A percentile compares a stretch with the other conserved stretches of the same genome.
These are phyloP conservation scores for Hyposmocoma kahamanoa DNA, from an alignment of 1,140 invertebrate genomes.

Conservation along the genomic window DNA sequence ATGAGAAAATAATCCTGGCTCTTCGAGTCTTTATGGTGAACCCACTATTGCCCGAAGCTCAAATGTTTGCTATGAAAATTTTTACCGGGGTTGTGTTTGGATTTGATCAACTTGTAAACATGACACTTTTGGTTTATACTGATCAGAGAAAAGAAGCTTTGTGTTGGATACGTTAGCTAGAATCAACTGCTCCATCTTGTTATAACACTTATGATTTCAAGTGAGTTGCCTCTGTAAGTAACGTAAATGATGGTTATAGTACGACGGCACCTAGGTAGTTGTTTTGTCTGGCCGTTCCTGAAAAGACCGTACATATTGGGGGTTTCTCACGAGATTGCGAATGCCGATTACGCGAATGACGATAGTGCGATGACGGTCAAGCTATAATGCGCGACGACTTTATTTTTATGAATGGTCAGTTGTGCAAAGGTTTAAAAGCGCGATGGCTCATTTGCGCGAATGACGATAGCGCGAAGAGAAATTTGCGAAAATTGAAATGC, in stretches of 20 bases:
- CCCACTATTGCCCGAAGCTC: slow-evolving; percentile 31
- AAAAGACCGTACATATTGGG: too few species aligned
- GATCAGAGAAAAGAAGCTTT: slow-evolving; percentile 39
- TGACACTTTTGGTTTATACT: slow-evolving; percentile 44
- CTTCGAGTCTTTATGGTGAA: slow-evolving; percentile 52
- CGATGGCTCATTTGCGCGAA: too few species aligned
- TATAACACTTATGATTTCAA: slow-evolving; percentile 34
- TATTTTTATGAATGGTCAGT: too few species aligned
- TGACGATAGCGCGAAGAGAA: too few species aligned
- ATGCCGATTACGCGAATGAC: too few species aligned
- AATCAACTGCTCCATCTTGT: slow-evolving; percentile 41
- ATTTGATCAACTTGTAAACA: slow-evolving; percentile 35
- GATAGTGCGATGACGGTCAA: too few species aligned
- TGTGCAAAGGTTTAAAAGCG: too few species aligned
- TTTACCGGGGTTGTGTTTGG: slow-evolving; percentile 47
- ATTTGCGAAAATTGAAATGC: too few species aligned
- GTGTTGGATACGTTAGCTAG: slow-evolving; percentile 36
- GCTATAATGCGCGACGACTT: too few species aligned
- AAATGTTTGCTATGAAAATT: slow-evolving; percentile 42
- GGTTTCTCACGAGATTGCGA: too few species aligned
- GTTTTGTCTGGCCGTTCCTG: too few species aligned
- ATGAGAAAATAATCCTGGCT: too few species aligned
- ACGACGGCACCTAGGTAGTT: neutral
- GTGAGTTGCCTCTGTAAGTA: slow-evolving; percentile 42
- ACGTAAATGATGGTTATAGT: neutral